Base-by-base conservation (phyloP, 2,888 invertebrate species). In the Drosophila macrothrix region DNA sequence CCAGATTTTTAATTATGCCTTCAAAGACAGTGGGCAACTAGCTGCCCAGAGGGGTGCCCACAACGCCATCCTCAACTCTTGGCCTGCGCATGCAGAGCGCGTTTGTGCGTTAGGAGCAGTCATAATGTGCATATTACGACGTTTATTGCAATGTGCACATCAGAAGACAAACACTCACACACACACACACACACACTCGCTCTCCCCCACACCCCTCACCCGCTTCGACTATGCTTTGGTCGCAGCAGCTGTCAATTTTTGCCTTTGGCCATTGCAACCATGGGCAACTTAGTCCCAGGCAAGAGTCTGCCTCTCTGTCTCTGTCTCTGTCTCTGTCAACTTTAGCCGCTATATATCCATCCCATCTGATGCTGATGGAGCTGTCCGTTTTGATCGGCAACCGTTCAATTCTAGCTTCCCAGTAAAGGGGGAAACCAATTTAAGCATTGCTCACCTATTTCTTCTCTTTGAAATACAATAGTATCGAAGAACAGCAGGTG, bases 101-200 rank as follows among this genome's bases (percentile, higher is more conserved):
- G 35, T 56, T 56, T 56, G 46, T 50, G 39, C 6, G 33, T 29
- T 39, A 43, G 31, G 19, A 31, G 49, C n/a, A 43, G 58, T 70
- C 59, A 63, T 76, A 84, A 87, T 69, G 73, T 75, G 83, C 78
- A 84, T 75, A 73, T 60, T 63, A 67, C 59, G 75, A 83, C 78
- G 63, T 77, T 88, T 77, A 88, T 85, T 69, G 88, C 85, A 82
- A 82, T 77, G 60, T 68, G 50, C 73, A 60, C 62, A 83, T 6
- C 22, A 14, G 14, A 46, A 41, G n/a, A 41, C 3, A 28, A 46
- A 66, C n/a, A 31, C 29, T 2, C 29, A 0, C 29, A 29, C 29
- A 29, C 29, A 29, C 7, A 31, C 31, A 31, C 29, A 31, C 7
- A 31, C 29, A 22, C 31, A n/a, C 54, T 22, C 12, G 31, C 29